Base-by-base conservation (phyloP, 2,888 invertebrate species). In the Sarcophaga caerulescens region DNA sequence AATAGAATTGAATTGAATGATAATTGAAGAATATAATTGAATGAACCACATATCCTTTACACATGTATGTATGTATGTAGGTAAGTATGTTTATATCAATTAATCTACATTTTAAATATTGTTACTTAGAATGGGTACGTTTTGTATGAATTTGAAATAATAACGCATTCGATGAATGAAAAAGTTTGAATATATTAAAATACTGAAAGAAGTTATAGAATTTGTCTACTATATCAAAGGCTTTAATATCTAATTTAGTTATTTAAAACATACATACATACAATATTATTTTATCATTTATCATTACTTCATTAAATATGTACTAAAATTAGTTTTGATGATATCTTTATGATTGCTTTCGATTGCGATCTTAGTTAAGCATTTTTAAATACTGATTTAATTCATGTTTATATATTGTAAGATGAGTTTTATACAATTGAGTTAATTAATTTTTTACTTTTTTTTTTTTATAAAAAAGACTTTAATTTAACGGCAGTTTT, bases 401-500 rank as follows among this genome's bases (percentile, higher is more conserved):
- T 52, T 52, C 17, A 14, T 17, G 14, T 52, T 52, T 5, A 52
- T 62, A 47, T 21, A 11, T 68, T 23, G 10, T 60, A 69, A 12
- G 47, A 23, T 17, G 35, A 57, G 25, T 35, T 69, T 60, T 65
- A 52, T 84, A 80, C 84, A 84, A 75, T 70, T 82, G 70, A 57
- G 25, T 65, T 73, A 77, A 68, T 52, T 62, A 17, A 14, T 70
- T 69, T 35, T 78, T 77, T 68, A n/a, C 4, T 23, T 80, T 76
- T 21, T 25, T 70, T 47, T 60, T 12, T 47, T 76, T 73, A 21
- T 25, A 60, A 35, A 52, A 74, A 47, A 62, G 12, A 21, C 35
- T 71, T 84, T 81, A 78, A 57, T 84, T 86, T 81, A 81, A 79
- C 84, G 86, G 86, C 86, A 86, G 86, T 86, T 86, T 83, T 65